Evolutionary conservation across 2,888 invertebrate species (phyloP).

Genomic region (Diplazon laetatorius): DNA sequence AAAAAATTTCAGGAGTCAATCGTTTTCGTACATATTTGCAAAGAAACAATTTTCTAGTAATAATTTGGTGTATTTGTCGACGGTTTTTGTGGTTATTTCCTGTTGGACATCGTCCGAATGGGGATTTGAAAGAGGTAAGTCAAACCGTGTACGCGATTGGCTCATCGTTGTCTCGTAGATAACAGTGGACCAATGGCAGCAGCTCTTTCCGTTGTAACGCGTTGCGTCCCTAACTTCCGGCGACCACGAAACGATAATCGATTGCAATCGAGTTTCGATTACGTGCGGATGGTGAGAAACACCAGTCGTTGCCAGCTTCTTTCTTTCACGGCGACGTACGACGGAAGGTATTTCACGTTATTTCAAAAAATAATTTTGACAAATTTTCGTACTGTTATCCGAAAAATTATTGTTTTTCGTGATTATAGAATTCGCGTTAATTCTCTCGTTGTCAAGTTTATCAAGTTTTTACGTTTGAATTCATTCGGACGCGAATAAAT

Average conservation of each 20-base stretch:
- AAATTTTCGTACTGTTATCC: not conserved
- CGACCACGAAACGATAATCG: constrained; percentile 33
- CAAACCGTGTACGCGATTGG: not conserved
- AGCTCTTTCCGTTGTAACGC: not conserved
- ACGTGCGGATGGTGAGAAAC: constrained; percentile 23
- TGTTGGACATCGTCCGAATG: too few relatives aligned
- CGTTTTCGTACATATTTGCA: too few relatives aligned
- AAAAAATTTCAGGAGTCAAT: too few relatives aligned
- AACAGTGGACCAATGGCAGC: not conserved
- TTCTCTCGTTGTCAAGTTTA: not conserved
- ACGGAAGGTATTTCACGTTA: constrained; percentile 61
- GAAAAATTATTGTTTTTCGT: constrained; percentile 4
- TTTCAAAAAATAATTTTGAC: constrained; percentile 31
- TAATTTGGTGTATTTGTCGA: too few relatives aligned
- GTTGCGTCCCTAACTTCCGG: not conserved
- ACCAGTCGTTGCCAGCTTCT: constrained; percentile 57
- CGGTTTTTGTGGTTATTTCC: too few relatives aligned
- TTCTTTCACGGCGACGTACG: constrained; percentile 66
- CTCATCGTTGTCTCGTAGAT: not conserved
- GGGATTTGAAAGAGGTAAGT: too few relatives aligned
- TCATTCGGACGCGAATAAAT: constrained; percentile 7
- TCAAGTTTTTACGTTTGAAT: not conserved
- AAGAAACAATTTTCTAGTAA: too few relatives aligned
- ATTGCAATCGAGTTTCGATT: constrained; percentile 32
- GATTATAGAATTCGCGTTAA: not conserved